Percentiles rank a stretch among this genome's conserved stretches.
Evolutionary conservation across 2,797 vertebrate species (phyloP).

Genomic region (Distichodus sexfasciatus): DNA sequence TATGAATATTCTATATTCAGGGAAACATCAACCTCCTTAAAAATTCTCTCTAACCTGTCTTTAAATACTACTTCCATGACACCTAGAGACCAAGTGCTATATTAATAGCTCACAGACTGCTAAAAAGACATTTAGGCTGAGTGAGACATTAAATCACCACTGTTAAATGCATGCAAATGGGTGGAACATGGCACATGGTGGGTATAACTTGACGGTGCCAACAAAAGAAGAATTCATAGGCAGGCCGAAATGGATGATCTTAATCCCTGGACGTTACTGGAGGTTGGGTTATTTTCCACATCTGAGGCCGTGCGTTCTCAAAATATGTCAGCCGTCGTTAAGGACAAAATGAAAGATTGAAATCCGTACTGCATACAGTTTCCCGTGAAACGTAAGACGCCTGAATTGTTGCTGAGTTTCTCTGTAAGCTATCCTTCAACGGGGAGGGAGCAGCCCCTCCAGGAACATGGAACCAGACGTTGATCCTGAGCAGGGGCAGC

Average conservation of each 20-base stretch:
- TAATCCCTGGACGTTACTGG: slow-evolving; percentile 47
- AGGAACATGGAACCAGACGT: slow-evolving; percentile 56
- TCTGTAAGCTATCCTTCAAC: slow-evolving; percentile 66
- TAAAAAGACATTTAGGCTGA: not conserved
- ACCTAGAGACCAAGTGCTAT: not conserved
- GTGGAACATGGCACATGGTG: not conserved
- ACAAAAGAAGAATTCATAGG: slow-evolving; percentile 16
- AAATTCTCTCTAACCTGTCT: not conserved
- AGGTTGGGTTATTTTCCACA: slow-evolving; percentile 54
- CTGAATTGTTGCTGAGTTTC: slow-evolving; percentile 62
- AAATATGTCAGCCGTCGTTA: slow-evolving; percentile 57
- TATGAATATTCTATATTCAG: not conserved
- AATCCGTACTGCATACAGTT: slow-evolving; percentile 58
- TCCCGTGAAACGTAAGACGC: slow-evolving; percentile 56
- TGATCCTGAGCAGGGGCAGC: slow-evolving; percentile 46
- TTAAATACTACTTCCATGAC: not conserved
- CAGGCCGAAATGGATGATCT: slow-evolving; percentile 30
- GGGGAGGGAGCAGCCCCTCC: slow-evolving; percentile 62
- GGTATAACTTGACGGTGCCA: slow-evolving; percentile 5
- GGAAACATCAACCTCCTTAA: not conserved
- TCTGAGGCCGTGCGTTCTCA: slow-evolving; percentile 57
- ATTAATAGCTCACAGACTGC: not conserved
- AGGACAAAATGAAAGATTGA: slow-evolving; percentile 58
- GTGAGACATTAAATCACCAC: not conserved
- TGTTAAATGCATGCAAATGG: not conserved